Evolutionary conservation across 1,140 invertebrate species (phyloP), one percentile per base, ranked within the genome.

Genomic region (Drosophila dunni): DNA sequence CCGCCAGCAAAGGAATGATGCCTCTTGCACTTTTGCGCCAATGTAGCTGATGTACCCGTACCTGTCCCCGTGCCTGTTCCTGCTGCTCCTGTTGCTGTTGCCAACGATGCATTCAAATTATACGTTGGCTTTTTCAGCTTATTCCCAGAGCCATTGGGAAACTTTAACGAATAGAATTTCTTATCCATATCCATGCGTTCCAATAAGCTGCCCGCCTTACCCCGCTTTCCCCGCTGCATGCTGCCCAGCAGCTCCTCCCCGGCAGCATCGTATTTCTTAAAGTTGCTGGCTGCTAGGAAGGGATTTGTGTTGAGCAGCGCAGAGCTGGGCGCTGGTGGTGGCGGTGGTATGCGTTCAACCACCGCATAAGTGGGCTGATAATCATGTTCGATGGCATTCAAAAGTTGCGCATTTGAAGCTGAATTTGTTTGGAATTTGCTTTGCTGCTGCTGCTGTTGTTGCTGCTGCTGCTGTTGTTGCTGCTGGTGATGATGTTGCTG

Each of bases 91-190:
- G n/a, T 42, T 8, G 73, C 53, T 54, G 58, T 40, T 10, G 42
- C 61, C 48, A 75, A 24, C 10, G 70, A 75, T 33, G 75, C 60
- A 10, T 79, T 86, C 8, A 74, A 34, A 74, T 60, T 76, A 44
- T 69, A 71, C 8, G 50, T 24, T 8, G 62, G 57, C 36, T 75
- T 84, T 58, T 75, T 84, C 0, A 67, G 38, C 7, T 88, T 82
- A 7, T 46, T 70, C 29, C 38, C 73, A 9, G 24, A 29, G 24
- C 60, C 58, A 17, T 64, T 69, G 33, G 78, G 61, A 42, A 90
- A 91, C 68, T 91, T 92, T 1, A 92, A 56, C 0, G 91, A 92
- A 61, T 92, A 89, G 50, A 92, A 92, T 64, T 90, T 91, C 60
- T 92, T 92, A 11, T 92, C 91, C 57, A 68, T 57, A 9, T 80